Base-by-base conservation (phyloP, 2,888 invertebrate species). In the Amiota communis region DNA sequence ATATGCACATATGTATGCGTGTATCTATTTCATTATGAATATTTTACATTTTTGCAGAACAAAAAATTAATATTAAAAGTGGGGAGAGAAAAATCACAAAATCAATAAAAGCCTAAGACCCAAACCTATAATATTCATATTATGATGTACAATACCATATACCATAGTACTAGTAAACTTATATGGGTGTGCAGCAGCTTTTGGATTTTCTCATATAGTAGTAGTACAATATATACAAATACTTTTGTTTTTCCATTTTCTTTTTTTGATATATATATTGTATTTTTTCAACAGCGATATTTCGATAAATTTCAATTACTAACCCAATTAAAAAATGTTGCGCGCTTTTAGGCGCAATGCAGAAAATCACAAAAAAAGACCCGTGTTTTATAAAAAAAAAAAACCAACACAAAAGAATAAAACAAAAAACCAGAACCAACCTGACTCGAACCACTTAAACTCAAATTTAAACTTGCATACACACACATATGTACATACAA, bases 291-390 rank as follows among this genome's bases (percentile, higher is more conserved):
- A 36, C 12, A n/a, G 20, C n/a, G 47, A 46, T 76, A 73, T 76
- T 81, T 84, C 83, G 85, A 87, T 86, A 86, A 87, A 86, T 86
- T 86, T 86, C 87, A 86, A 86, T 86, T 86, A 87, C 86, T 86
- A 86, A 86, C 86, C 86, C 86, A 86, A 86, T 86, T 86, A 86
- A 86, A 86, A 85, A 84, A 81, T 81, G 82, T 76, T 83, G 81
- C 77, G 75, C 81, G 78, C 85, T 85, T 82, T 85, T 83, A 85
- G 85, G 82, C 74, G 78, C 76, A 79, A n/a, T 59, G 68, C 73
- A 72, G 53, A 76, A 77, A 81, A 65, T 51, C 77, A 76, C 71
- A 57, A 72, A 70, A 78, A 78, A 78, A 76, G 73, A 71, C 59
- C 9, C 20, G 9, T 59, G 59, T 59, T 17, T 73, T 76, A 68